phyloP scores from a whole-genome alignment of 2,113 vertebrate species.

The Phaethon lepturus region DNA sequence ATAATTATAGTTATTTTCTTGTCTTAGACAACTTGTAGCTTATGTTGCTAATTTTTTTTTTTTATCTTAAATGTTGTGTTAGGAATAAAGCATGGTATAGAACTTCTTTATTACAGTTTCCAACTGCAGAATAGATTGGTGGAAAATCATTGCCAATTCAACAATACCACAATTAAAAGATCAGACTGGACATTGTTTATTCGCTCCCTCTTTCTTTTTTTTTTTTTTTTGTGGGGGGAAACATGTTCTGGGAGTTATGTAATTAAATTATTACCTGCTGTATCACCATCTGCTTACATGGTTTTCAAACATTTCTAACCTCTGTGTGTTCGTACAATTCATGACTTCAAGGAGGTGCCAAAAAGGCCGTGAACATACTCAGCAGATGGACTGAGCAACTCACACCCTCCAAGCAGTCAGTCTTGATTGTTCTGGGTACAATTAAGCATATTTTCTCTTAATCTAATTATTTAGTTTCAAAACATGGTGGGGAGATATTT shows the following conservation, averaged over 20 bases:
- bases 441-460: constrained; percentile 55
- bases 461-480: constrained; percentile 29
- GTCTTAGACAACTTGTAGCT: not conserved
- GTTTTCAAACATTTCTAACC: constrained; percentile 46
- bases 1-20: not conserved
- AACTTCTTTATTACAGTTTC: not conserved
- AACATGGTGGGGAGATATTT: not conserved
- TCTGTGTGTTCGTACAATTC: constrained; percentile 28
- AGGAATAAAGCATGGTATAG: not conserved
- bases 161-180: not conserved
- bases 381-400: constrained; percentile 70
- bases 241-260: constrained; percentile 36
- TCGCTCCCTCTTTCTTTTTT: not conserved
- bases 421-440: constrained; percentile 58
- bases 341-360: constrained; percentile 53
- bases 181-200: not conserved
- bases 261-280: constrained; percentile 80
- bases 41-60: not conserved
- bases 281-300: constrained; percentile 74
- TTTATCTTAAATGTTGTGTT: not conserved
- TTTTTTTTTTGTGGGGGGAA: not conserved
- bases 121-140: not conserved
- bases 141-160: not conserved
- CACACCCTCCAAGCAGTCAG: constrained; percentile 43
- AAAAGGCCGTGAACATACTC: constrained; percentile 23